Percentiles rank a stretch among this genome's conserved stretches.
Conservation (phyloP, 1,140 invertebrate species). For the Gryllus bimaculatus region DNA sequence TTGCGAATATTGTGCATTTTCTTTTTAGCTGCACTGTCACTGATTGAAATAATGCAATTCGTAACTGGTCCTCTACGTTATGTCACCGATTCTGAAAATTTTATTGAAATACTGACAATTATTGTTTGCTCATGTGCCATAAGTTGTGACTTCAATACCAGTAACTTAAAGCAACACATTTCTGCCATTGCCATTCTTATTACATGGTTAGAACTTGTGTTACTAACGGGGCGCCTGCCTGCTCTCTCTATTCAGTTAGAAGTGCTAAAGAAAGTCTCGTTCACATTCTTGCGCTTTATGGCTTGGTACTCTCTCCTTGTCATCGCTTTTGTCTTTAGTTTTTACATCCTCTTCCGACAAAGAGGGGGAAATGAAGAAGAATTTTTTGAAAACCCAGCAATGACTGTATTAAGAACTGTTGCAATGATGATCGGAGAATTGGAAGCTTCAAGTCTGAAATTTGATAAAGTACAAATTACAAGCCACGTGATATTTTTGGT, state of each 20-base stretch:
- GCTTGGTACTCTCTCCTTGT: constrained; percentile 68
- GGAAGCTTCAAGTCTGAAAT: constrained; percentile 62
- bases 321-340: constrained; percentile 67
- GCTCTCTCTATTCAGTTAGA: constrained; percentile 63
- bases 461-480: constrained; percentile 48
- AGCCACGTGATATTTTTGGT: constrained; percentile 63
- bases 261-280: constrained; percentile 64
- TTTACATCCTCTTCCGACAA: constrained; percentile 56
- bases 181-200: constrained; percentile 58
- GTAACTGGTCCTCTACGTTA: constrained; percentile 51
- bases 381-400: constrained; percentile 48
- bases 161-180: constrained; percentile 29
- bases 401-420: constrained; percentile 65
- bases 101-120: constrained; percentile 56
- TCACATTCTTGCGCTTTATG: constrained; percentile 67
- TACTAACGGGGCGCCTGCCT: constrained; percentile 64
- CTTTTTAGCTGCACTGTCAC: constrained; percentile 38
- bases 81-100: constrained; percentile 49
- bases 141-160: constrained; percentile 43
- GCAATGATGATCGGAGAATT: constrained; percentile 78
- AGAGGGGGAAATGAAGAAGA: constrained; percentile 22
- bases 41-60: constrained; percentile 59
- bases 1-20: neutral
- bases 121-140: constrained; percentile 42
- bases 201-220: constrained; percentile 60